Percentiles rank a stretch among this genome's conserved stretches.
These are phyloP conservation scores for Nematopogon swammerdamellus DNA, from an alignment of 2,888 invertebrate species.

Conservation along the genomic window DNA sequence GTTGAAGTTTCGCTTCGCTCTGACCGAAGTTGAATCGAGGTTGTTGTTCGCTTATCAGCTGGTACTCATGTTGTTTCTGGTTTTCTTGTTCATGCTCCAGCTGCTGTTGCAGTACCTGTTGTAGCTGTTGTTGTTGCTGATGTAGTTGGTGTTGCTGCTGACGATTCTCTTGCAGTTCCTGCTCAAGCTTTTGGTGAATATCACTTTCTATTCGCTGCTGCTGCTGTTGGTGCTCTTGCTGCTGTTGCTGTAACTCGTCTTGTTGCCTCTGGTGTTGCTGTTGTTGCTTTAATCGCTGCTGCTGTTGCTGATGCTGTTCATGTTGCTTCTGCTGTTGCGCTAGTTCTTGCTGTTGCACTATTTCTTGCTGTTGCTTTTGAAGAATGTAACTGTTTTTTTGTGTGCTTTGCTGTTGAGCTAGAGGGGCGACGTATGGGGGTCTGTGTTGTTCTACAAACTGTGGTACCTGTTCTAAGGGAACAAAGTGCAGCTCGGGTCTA, in stretches of 20 bases:
- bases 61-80: neutral
- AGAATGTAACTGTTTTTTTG: neutral
- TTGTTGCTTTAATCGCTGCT: slow-evolving; percentile 3
- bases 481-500: neutral
- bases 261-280: slow-evolving; percentile 6
- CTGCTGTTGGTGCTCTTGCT: slow-evolving; percentile 6
- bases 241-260: slow-evolving; percentile 6
- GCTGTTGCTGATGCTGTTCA: slow-evolving; percentile 1
- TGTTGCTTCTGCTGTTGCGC: slow-evolving; percentile 4
- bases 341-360: slow-evolving; percentile 7
- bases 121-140: slow-evolving; percentile 18
- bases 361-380: slow-evolving; percentile 12
- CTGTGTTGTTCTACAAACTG: neutral
- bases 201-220: slow-evolving; percentile 6
- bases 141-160: slow-evolving; percentile 21
- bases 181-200: slow-evolving; percentile 6
- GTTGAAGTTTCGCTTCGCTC: neutral
- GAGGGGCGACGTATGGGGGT: neutral
- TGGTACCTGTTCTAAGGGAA: neutral
- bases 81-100: slow-evolving; percentile 4
- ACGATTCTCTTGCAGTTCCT: slow-evolving; percentile 15
- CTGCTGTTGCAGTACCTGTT: slow-evolving; percentile 15
- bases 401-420: neutral
- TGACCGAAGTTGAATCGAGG: too few relatives aligned
- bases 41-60: too few relatives aligned